Base-by-base conservation (phyloP, 2,797 vertebrate genomes). In the Chelidonichthys spinosus region DNA sequence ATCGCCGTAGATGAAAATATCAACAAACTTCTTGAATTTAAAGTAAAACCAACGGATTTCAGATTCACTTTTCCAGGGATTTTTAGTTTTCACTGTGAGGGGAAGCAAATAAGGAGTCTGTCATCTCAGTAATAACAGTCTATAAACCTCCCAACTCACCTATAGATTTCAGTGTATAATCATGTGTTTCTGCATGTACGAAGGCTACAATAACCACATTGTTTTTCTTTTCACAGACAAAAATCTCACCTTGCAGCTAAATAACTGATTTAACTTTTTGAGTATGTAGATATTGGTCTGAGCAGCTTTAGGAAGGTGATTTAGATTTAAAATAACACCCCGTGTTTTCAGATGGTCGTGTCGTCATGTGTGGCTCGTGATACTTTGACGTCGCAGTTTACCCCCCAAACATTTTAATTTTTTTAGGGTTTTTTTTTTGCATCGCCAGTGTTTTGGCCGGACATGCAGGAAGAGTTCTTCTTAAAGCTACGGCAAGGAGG, bases 61-160 rank as follows among this genome's bases (percentile, higher is more conserved):
- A 74, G 69, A 74, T 59, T 63, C 69, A 46, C 61, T 32, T 85
- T 87, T 82, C 78, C 74, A 63, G 72, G 74, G 63, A 63, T 36
- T 54, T 79, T 72, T 71, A 65, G 78, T 83, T 78, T 83, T 87
- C 90, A 92, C 89, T 92, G 91, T 92, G 91, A 91, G 79, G 80
- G 74, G 10, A 85, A 71, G 79, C 68, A 44, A 53, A 47, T 32
- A 13, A 52, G 63, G 81, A 71, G 68, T 78, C 78, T 85, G 81
- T 87, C 75, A 86, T 18, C 73, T 78, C 59, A 50, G 42, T 70
- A 72, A 40, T 40, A 53, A 78, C 70, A 35, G 62, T 37, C 62
- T 60, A 75, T 85, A 62, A 61, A 74, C 64, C 50, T 61, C 55
- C 75, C 52, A 47, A 64, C 69, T 82, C 56, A 5, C 14, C 72